Conservation (phyloP, 1,140 invertebrate species). For the Cheumatopsyche charites region DNA sequence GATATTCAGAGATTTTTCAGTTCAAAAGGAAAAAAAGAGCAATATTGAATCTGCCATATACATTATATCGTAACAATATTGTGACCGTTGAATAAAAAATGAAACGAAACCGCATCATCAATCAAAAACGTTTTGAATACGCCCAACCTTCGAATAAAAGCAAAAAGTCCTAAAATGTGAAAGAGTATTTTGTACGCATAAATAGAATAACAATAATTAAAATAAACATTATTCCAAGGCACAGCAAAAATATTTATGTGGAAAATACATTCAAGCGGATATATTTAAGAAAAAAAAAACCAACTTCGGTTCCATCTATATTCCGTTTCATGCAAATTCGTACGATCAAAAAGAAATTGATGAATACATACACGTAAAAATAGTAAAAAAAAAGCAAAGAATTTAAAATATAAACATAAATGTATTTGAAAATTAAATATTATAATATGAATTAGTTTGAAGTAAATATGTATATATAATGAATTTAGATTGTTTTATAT, state of each 20-base stretch:
- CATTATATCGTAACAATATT: not conserved
- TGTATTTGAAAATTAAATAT: no score
- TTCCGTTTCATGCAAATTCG: not conserved
- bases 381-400: no score
- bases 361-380: no score
- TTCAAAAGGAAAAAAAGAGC: not conserved
- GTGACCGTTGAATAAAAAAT: not conserved
- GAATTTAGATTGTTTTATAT: no score
- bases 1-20: no score
- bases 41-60: not conserved
- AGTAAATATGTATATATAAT: no score
- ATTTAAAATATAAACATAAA: no score
- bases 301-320: no score
- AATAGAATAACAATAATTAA: slow-evolving; percentile 11
- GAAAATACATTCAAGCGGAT: not conserved
- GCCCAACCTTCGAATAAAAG: not conserved
- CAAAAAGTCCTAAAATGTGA: not conserved
- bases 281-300: not conserved
- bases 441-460: no score
- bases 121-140: not conserved
- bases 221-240: not conserved
- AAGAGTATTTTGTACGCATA: slow-evolving; percentile 2
- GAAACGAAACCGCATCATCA: slow-evolving; percentile 11
- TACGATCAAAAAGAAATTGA: not conserved
- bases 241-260: not conserved